These are phyloP conservation scores for Porites lobata DNA, from an alignment of 92 coral and sea anemone genomes.

Conservation along the genomic window DNA sequence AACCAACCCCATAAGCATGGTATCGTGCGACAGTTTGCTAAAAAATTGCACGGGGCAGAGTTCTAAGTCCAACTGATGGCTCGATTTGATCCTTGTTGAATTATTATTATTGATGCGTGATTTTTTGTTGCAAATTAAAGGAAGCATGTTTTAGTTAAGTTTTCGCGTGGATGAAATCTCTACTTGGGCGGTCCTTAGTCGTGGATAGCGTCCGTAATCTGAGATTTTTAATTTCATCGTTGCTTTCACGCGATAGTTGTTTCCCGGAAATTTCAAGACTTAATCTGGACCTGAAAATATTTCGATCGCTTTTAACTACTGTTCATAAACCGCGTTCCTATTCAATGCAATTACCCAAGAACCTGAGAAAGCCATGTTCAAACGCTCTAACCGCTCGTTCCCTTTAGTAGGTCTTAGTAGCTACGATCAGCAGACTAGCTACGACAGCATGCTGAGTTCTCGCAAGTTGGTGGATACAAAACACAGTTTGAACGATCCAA, in stretches of 20 bases:
- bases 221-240: not conserved
- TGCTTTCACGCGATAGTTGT: not conserved
- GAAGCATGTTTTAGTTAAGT: no score
- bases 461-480: not conserved
- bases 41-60: no score
- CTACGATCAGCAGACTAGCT: not conserved
- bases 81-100: no score
- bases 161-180: no score
- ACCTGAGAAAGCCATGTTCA: not conserved
- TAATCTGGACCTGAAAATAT: not conserved
- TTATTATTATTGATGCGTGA: no score
- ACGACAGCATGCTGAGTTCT: not conserved
- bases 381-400: not conserved
- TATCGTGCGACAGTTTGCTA: no score
- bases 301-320: not conserved
- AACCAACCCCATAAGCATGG: no score
- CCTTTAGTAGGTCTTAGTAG: no score
- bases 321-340: not conserved
- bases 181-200: no score
- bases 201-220: not conserved
- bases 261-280: not conserved
- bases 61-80: no score
- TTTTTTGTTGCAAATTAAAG: no score
- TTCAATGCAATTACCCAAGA: not conserved
- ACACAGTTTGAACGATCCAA: no score